Base-by-base conservation (phyloP, 1,140 invertebrate species). In the Platyscapa corneri region DNA sequence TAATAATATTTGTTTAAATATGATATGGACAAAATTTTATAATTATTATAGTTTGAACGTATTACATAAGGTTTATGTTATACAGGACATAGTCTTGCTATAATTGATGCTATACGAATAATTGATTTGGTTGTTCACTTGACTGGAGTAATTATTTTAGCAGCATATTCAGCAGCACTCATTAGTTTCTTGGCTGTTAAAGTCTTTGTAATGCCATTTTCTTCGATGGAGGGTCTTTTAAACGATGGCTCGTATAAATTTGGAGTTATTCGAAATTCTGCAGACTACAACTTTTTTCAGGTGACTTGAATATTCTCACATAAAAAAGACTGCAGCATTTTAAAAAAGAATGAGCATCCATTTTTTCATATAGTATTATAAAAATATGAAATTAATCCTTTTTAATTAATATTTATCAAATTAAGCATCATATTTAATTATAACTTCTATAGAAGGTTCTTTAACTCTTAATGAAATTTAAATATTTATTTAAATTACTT, bases 151-250 rank as follows among this genome's bases (percentile, higher is more conserved):
- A 89, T 93, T 12, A 88, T 94, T 46, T n/a, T 93, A 18, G 90
- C 92, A 8, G 92, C 92, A 0, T 93, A 94, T 87, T 93, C 93
- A 3, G 93, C 92, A 0, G 91, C 92, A n/a, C 76, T 94, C 7
- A 93, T 94, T 42, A 93, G 93, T 70, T 92, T 90, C 23, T 87
- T 94, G 32, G 90, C 93, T 5, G 86, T 93, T 0, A 90, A 93
- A 83, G 90, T 90, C 3, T 91, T 92, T 30, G 46, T 88, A 0
- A 91, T 93, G 89, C 93, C 93, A 3, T 93, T 94, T 70, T 92
- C 91, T 10, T 92, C 92, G 7, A 93, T 94, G 91, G 89, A 91
- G 18, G 93, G 93, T 8, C 88, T 94, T 42, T 75, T 93, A 23
- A 32, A 89, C 18, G 92, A 94, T 82, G 90, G 90, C 1, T 91